Conservation (phyloP, 2,888 invertebrate species). For the Syrista parreyssii region DNA sequence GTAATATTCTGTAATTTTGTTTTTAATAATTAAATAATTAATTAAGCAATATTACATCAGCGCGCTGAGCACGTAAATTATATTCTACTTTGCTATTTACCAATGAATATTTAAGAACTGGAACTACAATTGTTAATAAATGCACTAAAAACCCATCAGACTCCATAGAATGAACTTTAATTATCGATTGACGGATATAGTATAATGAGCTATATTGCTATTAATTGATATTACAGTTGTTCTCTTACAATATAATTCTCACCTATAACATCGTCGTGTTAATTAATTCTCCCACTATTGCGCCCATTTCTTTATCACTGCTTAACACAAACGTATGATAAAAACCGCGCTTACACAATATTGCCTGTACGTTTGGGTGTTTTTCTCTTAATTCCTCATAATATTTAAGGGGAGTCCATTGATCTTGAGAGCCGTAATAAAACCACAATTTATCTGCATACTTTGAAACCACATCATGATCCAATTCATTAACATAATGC, state of each 20-base stretch:
- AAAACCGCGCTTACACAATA: constrained; percentile 71
- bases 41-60: too few species aligned
- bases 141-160: too few species aligned
- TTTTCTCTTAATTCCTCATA: constrained; percentile 74
- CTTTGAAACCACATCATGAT: constrained; percentile 71
- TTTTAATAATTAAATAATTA: too few species aligned
- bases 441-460: constrained; percentile 77
- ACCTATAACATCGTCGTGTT: constrained; percentile 40
- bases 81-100: too few species aligned
- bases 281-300: constrained; percentile 53
- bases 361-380: constrained; percentile 73
- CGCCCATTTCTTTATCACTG: constrained; percentile 71
- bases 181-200: too few species aligned
- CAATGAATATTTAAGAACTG: too few species aligned
- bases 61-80: too few species aligned
- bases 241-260: neutral
- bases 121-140: too few species aligned
- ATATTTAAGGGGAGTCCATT: constrained; percentile 84
- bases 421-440: constrained; percentile 83
- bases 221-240: too few species aligned
- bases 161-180: too few species aligned
- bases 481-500: constrained; percentile 76
- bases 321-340: constrained; percentile 86
- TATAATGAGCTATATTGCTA: too few species aligned
- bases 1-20: too few species aligned